phyloP scores from a whole-genome alignment of 2,888 invertebrate species.

The Oasisia sp. region DNA sequence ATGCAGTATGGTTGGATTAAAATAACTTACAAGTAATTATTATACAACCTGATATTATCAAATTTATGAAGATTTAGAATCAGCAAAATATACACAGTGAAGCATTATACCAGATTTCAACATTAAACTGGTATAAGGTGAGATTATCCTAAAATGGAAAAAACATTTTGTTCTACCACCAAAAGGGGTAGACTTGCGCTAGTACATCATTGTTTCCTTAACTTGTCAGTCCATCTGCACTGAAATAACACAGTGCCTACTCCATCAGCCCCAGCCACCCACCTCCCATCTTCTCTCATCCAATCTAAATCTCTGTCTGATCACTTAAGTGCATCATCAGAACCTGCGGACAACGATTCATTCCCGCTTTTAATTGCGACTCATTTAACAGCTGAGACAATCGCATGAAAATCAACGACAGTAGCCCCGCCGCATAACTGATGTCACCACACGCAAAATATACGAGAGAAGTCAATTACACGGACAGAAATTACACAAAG shows the following conservation, averaged over 20 bases:
- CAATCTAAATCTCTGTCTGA: neutral
- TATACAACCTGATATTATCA: too few species aligned
- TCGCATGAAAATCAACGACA: neutral
- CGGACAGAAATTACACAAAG: neutral
- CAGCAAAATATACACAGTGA: too few species aligned
- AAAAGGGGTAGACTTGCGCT: neutral
- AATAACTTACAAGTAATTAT: too few species aligned
- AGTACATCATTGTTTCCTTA: neutral
- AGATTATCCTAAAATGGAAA: too few species aligned
- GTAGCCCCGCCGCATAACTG: neutral
- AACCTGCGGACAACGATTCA: neutral
- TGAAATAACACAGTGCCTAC: neutral
- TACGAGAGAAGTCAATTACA: neutral
- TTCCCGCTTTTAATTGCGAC: neutral
- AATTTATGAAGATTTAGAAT: too few species aligned
- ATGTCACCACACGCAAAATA: neutral
- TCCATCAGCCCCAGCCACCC: neutral
- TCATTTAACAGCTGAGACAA: slow-evolving; percentile 17
- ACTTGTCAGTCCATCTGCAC: neutral
- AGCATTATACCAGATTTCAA: too few species aligned
- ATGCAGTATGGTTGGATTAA: too few species aligned
- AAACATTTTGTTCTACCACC: too few species aligned
- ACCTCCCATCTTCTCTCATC: neutral
- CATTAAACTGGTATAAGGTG: too few species aligned
- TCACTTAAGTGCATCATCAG: neutral